Percentiles rank a stretch among this genome's conserved stretches.
phyloP scores from a whole-genome alignment of 1,140 invertebrate genomes.

The Metopolophium dirhodum region DNA sequence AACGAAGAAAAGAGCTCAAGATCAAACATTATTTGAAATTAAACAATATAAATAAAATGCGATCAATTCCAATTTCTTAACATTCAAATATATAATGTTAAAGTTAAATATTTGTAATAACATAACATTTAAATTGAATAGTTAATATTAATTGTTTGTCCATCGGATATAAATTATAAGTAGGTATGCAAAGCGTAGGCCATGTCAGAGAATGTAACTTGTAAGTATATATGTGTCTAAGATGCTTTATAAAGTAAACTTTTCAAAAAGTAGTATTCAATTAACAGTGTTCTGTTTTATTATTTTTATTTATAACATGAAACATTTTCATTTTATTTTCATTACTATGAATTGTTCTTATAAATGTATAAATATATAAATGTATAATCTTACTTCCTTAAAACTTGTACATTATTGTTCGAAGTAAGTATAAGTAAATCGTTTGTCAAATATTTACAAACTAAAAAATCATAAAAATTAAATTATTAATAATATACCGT shows the following conservation, averaged over 20 bases:
- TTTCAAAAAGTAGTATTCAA: background rate
- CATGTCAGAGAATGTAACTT: background rate
- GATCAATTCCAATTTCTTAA: background rate
- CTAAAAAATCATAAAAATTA: no score
- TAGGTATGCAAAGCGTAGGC: background rate
- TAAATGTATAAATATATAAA: background rate
- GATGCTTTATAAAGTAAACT: no score
- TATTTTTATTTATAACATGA: background rate
- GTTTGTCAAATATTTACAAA: background rate
- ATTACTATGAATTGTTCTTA: background rate
- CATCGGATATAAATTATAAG: background rate
- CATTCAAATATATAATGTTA: background rate
- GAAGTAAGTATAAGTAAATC: background rate
- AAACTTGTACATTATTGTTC: background rate
- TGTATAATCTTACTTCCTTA: background rate
- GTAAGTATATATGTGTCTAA: no score
- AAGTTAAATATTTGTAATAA: background rate
- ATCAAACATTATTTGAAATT: background rate
- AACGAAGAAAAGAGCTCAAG: background rate
- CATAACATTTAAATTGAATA: background rate
- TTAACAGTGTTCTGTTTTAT: background rate
- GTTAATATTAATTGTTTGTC: background rate
- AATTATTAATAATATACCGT: no score
- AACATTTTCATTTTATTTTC: background rate
- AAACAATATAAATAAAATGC: background rate